Conservation (phyloP, 2,113 vertebrate genomes). For the Labrus mixtus region DNA sequence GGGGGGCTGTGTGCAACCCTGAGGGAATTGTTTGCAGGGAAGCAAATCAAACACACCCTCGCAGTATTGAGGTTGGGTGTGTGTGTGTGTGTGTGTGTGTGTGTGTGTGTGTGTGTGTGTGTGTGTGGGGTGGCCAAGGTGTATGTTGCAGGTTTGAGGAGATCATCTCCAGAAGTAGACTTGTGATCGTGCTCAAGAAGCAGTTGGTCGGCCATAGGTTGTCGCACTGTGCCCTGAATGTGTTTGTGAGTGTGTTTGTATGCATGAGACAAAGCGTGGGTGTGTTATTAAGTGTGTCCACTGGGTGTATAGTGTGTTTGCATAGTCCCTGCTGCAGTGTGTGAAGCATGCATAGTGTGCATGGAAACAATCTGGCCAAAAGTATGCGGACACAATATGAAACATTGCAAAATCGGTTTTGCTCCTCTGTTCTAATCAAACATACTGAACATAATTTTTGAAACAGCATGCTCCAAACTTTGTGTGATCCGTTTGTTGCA, state of each 20-base stretch:
- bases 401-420: background rate
- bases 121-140: background rate
- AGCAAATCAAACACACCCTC: constrained; percentile 20
- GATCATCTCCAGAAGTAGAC: constrained; percentile 12
- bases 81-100: background rate
- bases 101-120: background rate
- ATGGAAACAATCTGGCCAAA: background rate
- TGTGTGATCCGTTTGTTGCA: too few relatives aligned
- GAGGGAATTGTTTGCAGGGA: background rate
- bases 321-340: constrained; percentile 7
- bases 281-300: constrained; percentile 14
- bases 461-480: background rate
- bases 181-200: background rate
- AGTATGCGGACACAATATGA: background rate
- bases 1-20: too few relatives aligned
- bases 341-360: background rate
- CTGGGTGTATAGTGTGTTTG: constrained; percentile 18
- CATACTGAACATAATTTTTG: background rate
- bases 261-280: constrained; percentile 18
- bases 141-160: constrained; percentile 26
- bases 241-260: constrained; percentile 19
- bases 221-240: constrained; percentile 20
- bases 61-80: background rate
- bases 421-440: background rate
- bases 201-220: constrained; percentile 48